Base-by-base conservation (phyloP, 2,888 invertebrate species). In the Hetaerina titia region DNA sequence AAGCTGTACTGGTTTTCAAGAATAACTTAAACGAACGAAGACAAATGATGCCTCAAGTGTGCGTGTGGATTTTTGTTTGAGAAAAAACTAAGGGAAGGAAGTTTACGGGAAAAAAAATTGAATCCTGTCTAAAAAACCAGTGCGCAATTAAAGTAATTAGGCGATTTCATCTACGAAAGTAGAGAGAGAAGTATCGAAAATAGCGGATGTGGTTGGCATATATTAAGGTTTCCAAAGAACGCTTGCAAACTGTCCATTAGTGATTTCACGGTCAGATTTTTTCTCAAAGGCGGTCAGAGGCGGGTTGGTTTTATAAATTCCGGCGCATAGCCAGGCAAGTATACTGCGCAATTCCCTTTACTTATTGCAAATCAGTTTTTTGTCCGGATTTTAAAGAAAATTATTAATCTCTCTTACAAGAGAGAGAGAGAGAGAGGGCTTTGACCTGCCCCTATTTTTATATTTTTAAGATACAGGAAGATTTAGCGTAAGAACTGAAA, bases 181-280 rank as follows among this genome's bases (percentile, higher is more conserved):
- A 11, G 81, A 22, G 81, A 81, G 81, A 81, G 81, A 81, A 81
- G 81, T 81, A 81, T 81, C 25, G 25, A 81, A 81, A 81, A n/a
- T 69, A 81, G 81, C 81, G 81, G 81, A 81, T 81, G 81, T 81
- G 81, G 81, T 81, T 81, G 81, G 81, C 25, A 81, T 81, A 81
- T 81, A 25, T 81, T 81, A 81, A 81, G 25, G 81, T 81, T 81
- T 90, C 63, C 63, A 92, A 69, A 92, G 56, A 74, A 63, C 45
- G 90, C 74, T 74, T 92, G n/a, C 69, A 74, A 56, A 92, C 92
- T 69, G 69, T 22, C 56, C 64, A 92, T 92, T 92, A 92, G n/a
- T 56, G 69, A 92, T 92, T 92, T 92, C 92, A 92, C 92, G 92
- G 92, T 69, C 92, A 69, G 69, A n/a, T n/a, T 92, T 69, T 92